phyloP scores from a whole-genome alignment of 2,113 vertebrate species.

The Hippocampus abdominalis region DNA sequence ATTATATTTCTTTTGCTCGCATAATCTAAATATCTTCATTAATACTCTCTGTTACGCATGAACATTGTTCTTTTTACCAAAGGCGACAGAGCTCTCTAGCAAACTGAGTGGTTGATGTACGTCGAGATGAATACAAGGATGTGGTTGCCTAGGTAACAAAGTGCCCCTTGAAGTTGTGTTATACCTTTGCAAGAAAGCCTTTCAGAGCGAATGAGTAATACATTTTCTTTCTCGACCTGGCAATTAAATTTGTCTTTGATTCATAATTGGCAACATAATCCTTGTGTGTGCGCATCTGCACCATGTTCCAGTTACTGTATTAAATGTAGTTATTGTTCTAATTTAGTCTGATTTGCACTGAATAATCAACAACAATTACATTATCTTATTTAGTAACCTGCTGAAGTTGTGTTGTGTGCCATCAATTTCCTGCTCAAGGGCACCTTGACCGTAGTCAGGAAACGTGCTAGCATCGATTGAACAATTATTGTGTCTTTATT shows the following conservation, averaged over 20 bases:
- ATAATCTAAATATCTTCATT: not conserved
- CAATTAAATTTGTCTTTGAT: conserved; percentile 33
- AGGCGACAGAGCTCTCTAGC: conserved; percentile 16
- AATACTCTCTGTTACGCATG: conserved; percentile 1
- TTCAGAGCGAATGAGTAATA: conserved; percentile 23
- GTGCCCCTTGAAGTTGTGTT: conserved; percentile 28
- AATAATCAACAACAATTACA: not conserved
- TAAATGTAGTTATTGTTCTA: not conserved
- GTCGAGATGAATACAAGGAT: conserved; percentile 38
- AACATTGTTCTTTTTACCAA: conserved; percentile 14
- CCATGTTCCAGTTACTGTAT: not conserved
- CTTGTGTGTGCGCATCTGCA: not conserved
- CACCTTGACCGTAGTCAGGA: not conserved
- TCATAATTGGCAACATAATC: conserved; percentile 3
- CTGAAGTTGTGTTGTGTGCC: not conserved
- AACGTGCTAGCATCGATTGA: not conserved
- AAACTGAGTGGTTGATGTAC: conserved; percentile 23
- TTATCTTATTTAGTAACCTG: not conserved
- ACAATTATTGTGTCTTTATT: not conserved
- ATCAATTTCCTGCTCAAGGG: not conserved
- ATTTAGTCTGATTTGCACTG: not conserved
- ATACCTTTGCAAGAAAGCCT: conserved; percentile 34
- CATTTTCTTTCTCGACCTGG: conserved; percentile 18
- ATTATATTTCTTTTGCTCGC: not conserved
- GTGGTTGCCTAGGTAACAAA: conserved; percentile 58